Conservation (phyloP, 1,140 invertebrate genomes). For the Metopolophium dirhodum region DNA sequence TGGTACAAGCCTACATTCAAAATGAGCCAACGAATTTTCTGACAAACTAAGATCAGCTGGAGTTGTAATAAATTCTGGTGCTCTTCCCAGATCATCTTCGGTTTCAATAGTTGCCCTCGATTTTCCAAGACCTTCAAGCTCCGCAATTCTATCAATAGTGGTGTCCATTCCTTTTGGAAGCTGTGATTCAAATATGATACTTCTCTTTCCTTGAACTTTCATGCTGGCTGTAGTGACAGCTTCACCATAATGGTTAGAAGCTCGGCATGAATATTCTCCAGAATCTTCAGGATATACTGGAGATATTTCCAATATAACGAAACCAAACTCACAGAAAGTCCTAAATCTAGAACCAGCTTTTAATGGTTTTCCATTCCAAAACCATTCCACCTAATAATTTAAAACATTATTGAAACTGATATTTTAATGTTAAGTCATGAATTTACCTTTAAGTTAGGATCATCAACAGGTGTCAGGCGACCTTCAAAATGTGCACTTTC, state of each 20-base stretch:
- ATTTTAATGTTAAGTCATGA: slow-evolving; percentile 22
- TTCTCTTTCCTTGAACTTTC: slow-evolving; percentile 89
- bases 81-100: slow-evolving; percentile 86
- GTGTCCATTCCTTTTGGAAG: slow-evolving; percentile 90
- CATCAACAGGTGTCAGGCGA: slow-evolving; percentile 87
- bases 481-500: slow-evolving; percentile 96
- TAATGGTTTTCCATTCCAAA: slow-evolving; percentile 90
- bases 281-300: slow-evolving; percentile 94
- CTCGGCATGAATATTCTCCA: slow-evolving; percentile 91
- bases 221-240: slow-evolving; percentile 90
- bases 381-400: slow-evolving; percentile 83
- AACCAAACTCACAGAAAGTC: slow-evolving; percentile 94
- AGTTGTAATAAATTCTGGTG: slow-evolving; percentile 90
- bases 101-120: slow-evolving; percentile 68
- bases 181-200: slow-evolving; percentile 90
- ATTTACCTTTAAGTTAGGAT: slow-evolving; percentile 85
- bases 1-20: slow-evolving; percentile 89
- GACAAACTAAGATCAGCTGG: slow-evolving; percentile 82
- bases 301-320: slow-evolving; percentile 91
- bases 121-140: slow-evolving; percentile 84
- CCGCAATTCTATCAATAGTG: slow-evolving; percentile 91
- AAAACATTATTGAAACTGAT: not conserved
- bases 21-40: slow-evolving; percentile 90
- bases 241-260: slow-evolving; percentile 88
- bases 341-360: slow-evolving; percentile 88